Conservation (phyloP, 2,797 vertebrate genomes). For the Gobionotothen gibberifrons region DNA sequence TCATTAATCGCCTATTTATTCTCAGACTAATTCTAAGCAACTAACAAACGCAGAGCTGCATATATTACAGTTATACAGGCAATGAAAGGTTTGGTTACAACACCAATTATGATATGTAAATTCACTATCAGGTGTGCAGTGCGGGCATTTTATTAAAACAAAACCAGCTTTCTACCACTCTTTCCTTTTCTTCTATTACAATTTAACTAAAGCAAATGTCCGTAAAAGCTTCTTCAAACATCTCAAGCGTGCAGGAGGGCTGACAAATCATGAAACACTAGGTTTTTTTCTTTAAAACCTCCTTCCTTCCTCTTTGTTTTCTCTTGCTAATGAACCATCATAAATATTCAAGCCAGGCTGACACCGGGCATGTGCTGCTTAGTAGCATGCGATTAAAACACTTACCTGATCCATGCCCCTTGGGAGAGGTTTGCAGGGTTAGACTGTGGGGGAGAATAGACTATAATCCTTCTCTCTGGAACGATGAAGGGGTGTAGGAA, state of each 20-base stretch:
- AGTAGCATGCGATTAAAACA: constrained; percentile 77
- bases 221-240: constrained; percentile 57
- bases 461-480: constrained; percentile 69
- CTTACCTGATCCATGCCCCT: constrained; percentile 76
- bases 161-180: constrained; percentile 45
- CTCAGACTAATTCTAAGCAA: constrained; percentile 41
- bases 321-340: constrained; percentile 39
- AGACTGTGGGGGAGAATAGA: constrained; percentile 65
- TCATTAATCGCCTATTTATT: constrained; percentile 41
- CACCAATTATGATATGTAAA: constrained; percentile 79
- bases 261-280: constrained; percentile 44
- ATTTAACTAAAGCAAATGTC: constrained; percentile 58
- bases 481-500: constrained; percentile 57
- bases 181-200: constrained; percentile 30
- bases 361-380: constrained; percentile 57
- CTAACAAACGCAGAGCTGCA: constrained; percentile 47
- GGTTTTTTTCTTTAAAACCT: constrained; percentile 31
- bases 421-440: constrained; percentile 66
- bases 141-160: constrained; percentile 68
- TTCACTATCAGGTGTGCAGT: constrained; percentile 61
- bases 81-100: constrained; percentile 72
- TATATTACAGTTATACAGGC: constrained; percentile 57
- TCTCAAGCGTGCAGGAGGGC: constrained; percentile 38
- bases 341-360: constrained; percentile 65
- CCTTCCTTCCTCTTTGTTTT: constrained; percentile 1